These are phyloP conservation scores for Coelopa frigida DNA, from an alignment of 1,140 invertebrate species.

Conservation along the genomic window DNA sequence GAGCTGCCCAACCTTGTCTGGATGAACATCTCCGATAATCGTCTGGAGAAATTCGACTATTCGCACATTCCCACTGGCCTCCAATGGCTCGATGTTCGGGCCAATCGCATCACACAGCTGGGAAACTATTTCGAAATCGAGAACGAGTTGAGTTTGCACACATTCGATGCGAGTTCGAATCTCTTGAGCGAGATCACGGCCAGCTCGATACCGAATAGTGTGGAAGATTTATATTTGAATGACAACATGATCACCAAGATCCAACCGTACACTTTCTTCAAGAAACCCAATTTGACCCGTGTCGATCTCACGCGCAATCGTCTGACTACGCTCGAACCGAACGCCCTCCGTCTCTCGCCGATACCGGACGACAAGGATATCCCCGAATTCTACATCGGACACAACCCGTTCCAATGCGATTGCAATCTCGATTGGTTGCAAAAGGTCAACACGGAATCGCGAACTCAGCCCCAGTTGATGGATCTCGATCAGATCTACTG, in stretches of 20 bases:
- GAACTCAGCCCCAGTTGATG: slow-evolving; percentile 78
- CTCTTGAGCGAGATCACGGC: slow-evolving; percentile 77
- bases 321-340: slow-evolving; percentile 75
- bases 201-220: slow-evolving; percentile 76
- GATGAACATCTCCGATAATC: slow-evolving; percentile 88
- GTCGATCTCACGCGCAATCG: slow-evolving; percentile 81
- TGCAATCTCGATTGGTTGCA: slow-evolving; percentile 67
- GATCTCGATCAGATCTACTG: slow-evolving; percentile 84
- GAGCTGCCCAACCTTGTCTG: slow-evolving; percentile 82
- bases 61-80: slow-evolving; percentile 81
- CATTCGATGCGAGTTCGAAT: slow-evolving; percentile 81
- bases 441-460: slow-evolving; percentile 64
- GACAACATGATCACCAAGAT: slow-evolving; percentile 82
- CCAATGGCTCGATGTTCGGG: slow-evolving; percentile 84
- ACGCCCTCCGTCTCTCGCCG: slow-evolving; percentile 74
- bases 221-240: slow-evolving; percentile 75
- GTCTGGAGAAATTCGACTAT: slow-evolving; percentile 83
- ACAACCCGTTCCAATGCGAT: slow-evolving; percentile 86
- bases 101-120: slow-evolving; percentile 77
- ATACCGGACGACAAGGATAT: slow-evolving; percentile 67
- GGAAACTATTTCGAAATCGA: slow-evolving; percentile 88
- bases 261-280: slow-evolving; percentile 87
- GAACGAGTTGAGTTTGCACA: slow-evolving; percentile 69
- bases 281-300: slow-evolving; percentile 80
- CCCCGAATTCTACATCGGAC: slow-evolving; percentile 84